Evolutionary conservation across 2,113 vertebrate species (phyloP).

Genomic region (Triplophysa siluroides): DNA sequence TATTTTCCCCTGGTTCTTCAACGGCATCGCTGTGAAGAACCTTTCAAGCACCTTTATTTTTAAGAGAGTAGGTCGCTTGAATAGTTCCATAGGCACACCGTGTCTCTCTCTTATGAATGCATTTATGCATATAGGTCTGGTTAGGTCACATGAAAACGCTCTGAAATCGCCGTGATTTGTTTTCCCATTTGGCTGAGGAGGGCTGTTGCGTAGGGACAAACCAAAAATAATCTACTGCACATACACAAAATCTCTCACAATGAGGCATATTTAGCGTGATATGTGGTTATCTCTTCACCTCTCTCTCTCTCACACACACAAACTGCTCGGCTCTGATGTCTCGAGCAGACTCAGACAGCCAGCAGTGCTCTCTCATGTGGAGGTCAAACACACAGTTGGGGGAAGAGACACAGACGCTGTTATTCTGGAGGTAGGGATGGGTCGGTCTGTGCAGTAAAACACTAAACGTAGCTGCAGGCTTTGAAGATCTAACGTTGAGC

Average conservation of each 20-base stretch:
- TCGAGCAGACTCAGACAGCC: slow-evolving; percentile 34
- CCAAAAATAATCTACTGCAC: neutral
- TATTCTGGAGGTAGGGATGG: slow-evolving; percentile 12
- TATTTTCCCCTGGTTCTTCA: too few species aligned
- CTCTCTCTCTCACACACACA: slow-evolving; percentile 3
- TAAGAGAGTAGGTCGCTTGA: too few species aligned
- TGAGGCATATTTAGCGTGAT: neutral
- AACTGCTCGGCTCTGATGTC: slow-evolving; percentile 27
- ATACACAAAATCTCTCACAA: slow-evolving; percentile 1
- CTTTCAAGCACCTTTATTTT: too few species aligned
- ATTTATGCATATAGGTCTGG: slow-evolving; percentile 16
- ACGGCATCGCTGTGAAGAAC: too few species aligned
- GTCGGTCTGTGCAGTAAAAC: slow-evolving; percentile 31
- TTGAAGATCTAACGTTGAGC: slow-evolving; percentile 41
- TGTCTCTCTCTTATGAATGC: slow-evolving; percentile 10
- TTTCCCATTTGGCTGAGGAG: neutral
- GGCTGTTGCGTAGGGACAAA: neutral
- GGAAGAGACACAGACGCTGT: slow-evolving; percentile 13
- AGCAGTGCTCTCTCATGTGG: slow-evolving; percentile 39
- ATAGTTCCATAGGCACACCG: neutral
- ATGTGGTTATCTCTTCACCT: slow-evolving; percentile 1
- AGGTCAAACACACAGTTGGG: slow-evolving; percentile 49
- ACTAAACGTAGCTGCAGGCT: slow-evolving; percentile 40
- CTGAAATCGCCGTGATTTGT: neutral
- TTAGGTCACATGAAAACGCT: slow-evolving; percentile 1